phyloP scores from a whole-genome alignment of 2,797 vertebrate species.

The Eulemur mongoz region DNA sequence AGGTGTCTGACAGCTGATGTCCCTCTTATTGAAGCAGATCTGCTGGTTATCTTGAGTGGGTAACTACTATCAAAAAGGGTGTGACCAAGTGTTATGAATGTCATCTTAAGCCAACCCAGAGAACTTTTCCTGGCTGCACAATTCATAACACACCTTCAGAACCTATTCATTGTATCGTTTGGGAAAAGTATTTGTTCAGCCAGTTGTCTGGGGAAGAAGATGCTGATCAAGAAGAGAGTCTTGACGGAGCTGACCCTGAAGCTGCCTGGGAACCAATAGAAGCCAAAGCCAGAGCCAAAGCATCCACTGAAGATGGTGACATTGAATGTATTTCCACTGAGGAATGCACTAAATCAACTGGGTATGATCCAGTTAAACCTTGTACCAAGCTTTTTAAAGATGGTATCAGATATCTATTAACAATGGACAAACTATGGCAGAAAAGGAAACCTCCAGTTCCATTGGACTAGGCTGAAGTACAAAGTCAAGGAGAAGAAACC shows the following conservation, averaged over 20 bases:
- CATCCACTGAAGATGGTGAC: constrained; percentile 95
- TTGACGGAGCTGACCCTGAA: constrained; percentile 97
- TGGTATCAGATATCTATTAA: constrained; percentile 96
- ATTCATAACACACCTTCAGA: constrained; percentile 98
- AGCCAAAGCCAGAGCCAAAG: constrained; percentile 91
- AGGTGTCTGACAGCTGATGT: constrained; percentile 98
- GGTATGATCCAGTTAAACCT: constrained; percentile 94
- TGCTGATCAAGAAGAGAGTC: constrained; percentile 97
- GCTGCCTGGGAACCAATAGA: constrained; percentile 95
- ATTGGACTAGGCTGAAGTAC: constrained; percentile 93
- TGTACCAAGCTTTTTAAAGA: constrained; percentile 99
- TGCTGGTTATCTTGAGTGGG: constrained; percentile 97
- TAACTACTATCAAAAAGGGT: constrained; percentile 98
- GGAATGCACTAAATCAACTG: constrained; percentile 96
- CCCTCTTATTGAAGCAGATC: constrained; percentile 98
- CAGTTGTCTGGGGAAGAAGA: constrained; percentile 98
- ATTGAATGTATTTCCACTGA: constrained; percentile 97
- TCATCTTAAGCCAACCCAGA: constrained; percentile 97
- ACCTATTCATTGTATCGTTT: constrained; percentile 99
- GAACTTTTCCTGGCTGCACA: constrained; percentile 98
- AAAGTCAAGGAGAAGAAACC: constrained; percentile 86
- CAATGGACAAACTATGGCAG: constrained; percentile 98
- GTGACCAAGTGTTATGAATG: constrained; percentile 98
- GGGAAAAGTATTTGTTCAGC: constrained; percentile 99
- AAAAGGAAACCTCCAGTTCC: constrained; percentile 96